These are phyloP conservation scores for Takifugu flavidus DNA, from an alignment of 2,113 vertebrate genomes.

Conservation along the genomic window DNA sequence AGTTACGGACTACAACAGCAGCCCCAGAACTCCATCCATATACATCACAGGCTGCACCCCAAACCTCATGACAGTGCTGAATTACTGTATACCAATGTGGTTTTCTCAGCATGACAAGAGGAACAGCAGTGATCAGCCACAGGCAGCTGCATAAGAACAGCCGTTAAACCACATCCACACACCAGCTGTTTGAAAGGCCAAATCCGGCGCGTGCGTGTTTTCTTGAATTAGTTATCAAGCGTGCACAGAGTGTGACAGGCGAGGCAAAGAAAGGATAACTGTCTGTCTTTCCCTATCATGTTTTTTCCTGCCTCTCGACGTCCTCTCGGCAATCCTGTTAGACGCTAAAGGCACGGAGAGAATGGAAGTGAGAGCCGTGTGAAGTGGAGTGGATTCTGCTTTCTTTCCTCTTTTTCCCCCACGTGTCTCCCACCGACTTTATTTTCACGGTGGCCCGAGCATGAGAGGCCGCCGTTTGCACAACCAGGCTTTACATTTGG, in stretches of 20 bases:
- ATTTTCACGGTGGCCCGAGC: constrained; percentile 59
- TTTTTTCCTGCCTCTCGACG: constrained; percentile 40
- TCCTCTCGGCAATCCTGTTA: constrained; percentile 65
- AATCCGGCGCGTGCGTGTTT: constrained; percentile 55
- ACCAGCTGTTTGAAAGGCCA: constrained; percentile 49
- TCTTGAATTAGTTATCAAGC: constrained; percentile 63
- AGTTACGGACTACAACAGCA: constrained; percentile 37
- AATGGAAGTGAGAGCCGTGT: constrained; percentile 66
- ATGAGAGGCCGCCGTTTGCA: constrained; percentile 45
- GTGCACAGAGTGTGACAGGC: constrained; percentile 63
- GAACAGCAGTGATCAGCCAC: constrained; percentile 56
- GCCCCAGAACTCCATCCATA: constrained; percentile 53
- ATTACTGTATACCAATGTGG: constrained; percentile 44
- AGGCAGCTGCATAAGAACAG: constrained; percentile 57
- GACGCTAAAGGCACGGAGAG: constrained; percentile 63
- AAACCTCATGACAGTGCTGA: constrained; percentile 40
- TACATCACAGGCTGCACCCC: constrained; percentile 56
- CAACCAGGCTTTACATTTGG: constrained; percentile 70
- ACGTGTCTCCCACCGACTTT: constrained; percentile 26
- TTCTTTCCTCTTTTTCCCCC: constrained; percentile 1
- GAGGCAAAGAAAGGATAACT: constrained; percentile 46
- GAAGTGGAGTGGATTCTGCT: constrained; percentile 56
- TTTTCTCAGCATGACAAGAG: constrained; percentile 40
- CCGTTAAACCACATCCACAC: constrained; percentile 50
- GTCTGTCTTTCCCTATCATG: constrained; percentile 38